phyloP scores from a whole-genome alignment of 37 sponge, comb jelly and placozoan species.

The Aplysina aerophoba region DNA sequence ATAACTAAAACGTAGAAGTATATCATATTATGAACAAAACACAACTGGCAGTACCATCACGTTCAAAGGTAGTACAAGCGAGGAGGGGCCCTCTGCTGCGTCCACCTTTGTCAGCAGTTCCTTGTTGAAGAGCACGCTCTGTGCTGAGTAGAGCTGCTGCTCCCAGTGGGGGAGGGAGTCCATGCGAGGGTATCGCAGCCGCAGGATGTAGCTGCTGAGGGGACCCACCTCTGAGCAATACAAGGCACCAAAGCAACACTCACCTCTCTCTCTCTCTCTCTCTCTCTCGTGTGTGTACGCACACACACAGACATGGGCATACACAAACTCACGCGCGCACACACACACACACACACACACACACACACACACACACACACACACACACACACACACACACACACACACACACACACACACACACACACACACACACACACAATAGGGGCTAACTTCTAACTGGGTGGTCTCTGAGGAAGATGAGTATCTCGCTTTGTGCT shows the following conservation, averaged over 20 bases:
- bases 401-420: too few species aligned
- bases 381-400: too few species aligned
- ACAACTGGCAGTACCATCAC: background rate
- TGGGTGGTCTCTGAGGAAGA: conserved; percentile 61
- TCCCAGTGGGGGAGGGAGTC: conserved; percentile 43
- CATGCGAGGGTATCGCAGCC: background rate
- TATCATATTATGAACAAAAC: background rate
- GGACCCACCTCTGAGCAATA: background rate
- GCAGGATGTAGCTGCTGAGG: background rate
- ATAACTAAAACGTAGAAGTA: background rate
- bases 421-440: too few species aligned
- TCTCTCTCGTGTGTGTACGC: too few species aligned
- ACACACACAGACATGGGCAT: too few species aligned
- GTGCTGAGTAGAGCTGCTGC: conserved; percentile 51
- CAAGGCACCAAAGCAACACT: background rate
- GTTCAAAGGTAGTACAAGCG: background rate
- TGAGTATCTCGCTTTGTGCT: conserved; percentile 67
- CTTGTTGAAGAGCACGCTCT: conserved; percentile 79
- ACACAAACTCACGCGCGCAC: too few species aligned
- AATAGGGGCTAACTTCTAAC: conserved; percentile 51
- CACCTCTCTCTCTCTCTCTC: too few species aligned
- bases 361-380: too few species aligned
- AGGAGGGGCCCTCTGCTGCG: too few species aligned
- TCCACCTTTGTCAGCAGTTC: conserved; percentile 69
- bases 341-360: too few species aligned